Evolutionary conservation across 2,797 vertebrate species (phyloP).

Genomic region (Macroramphosus scolopax): DNA sequence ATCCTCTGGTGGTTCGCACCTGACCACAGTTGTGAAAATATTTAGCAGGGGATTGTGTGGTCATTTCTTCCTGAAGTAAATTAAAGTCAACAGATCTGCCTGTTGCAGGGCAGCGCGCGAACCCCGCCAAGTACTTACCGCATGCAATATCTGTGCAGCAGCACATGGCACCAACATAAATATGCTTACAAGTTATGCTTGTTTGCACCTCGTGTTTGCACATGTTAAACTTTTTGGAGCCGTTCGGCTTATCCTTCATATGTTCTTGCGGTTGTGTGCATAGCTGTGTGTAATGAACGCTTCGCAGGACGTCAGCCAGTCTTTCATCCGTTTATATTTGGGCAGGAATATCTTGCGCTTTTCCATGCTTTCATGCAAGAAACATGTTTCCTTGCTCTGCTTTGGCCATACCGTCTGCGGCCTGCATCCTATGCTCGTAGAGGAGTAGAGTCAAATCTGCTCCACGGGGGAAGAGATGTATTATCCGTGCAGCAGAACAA

Average conservation of each 20-base stretch:
- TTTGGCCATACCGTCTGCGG: neutral
- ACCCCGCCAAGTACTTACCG: slow-evolving; percentile 25
- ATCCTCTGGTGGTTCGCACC: slow-evolving; percentile 50
- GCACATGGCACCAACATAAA: slow-evolving; percentile 16
- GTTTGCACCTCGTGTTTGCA: slow-evolving; percentile 11
- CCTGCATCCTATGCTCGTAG: slow-evolving; percentile 1
- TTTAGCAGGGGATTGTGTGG: slow-evolving; percentile 58
- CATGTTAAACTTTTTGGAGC: neutral
- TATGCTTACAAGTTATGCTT: neutral
- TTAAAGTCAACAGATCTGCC: slow-evolving; percentile 67
- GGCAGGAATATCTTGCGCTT: slow-evolving; percentile 1
- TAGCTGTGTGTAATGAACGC: neutral
- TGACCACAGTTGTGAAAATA: slow-evolving; percentile 68
- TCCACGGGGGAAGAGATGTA: neutral
- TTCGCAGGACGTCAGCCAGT: slow-evolving; percentile 1
- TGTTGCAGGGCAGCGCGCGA: slow-evolving; percentile 39
- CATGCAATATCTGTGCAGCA: slow-evolving; percentile 15
- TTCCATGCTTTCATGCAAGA: slow-evolving; percentile 4
- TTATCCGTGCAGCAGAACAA: neutral
- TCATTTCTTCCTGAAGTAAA: slow-evolving; percentile 61
- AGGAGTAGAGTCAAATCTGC: neutral
- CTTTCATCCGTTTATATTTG: slow-evolving; percentile 4
- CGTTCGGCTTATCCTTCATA: neutral
- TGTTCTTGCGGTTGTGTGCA: neutral
- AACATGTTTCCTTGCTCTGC: slow-evolving; percentile 11